phyloP scores from a whole-genome alignment of 2,113 vertebrate genomes.

The Lepus americanus region DNA sequence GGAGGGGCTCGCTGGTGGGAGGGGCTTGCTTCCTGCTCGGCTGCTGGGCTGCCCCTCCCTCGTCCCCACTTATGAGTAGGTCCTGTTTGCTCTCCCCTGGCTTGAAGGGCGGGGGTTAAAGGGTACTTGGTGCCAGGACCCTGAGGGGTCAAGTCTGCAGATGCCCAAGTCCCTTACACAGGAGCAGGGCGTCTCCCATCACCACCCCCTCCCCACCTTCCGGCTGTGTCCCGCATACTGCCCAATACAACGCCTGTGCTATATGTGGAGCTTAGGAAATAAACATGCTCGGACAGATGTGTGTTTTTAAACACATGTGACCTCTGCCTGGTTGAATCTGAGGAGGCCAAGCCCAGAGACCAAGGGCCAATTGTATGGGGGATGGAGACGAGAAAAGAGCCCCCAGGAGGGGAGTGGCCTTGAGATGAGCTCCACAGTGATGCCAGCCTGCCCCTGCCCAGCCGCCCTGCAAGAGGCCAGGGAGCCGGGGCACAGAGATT shows the following conservation, averaged over 20 bases:
- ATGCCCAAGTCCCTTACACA: too few species aligned
- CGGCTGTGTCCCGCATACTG: accelerated
- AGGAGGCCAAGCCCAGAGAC: too few species aligned
- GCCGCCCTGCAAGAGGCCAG: accelerated
- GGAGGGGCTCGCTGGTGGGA: too few species aligned
- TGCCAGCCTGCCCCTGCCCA: not conserved
- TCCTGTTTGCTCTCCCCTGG: too few species aligned
- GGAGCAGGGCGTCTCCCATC: accelerated
- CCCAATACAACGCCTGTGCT: accelerated
- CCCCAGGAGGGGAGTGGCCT: accelerated
- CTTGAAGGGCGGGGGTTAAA: too few species aligned
- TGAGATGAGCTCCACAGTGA: accelerated
- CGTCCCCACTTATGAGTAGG: too few species aligned
- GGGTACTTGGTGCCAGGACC: too few species aligned
- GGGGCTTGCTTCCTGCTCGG: too few species aligned
- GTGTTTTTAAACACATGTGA: accelerated
- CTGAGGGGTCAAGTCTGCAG: accelerated
- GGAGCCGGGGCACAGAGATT: not conserved
- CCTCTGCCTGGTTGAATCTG: not conserved
- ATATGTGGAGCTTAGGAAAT: accelerated
- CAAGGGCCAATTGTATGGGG: not conserved
- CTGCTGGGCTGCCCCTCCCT: too few species aligned
- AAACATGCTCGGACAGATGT: accelerated
- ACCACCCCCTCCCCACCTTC: too few species aligned
- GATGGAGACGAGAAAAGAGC: accelerated